Evolutionary conservation across 2,113 vertebrate species (phyloP), one percentile per base, ranked within the genome.

Genomic region (Sciurus niger): DNA sequence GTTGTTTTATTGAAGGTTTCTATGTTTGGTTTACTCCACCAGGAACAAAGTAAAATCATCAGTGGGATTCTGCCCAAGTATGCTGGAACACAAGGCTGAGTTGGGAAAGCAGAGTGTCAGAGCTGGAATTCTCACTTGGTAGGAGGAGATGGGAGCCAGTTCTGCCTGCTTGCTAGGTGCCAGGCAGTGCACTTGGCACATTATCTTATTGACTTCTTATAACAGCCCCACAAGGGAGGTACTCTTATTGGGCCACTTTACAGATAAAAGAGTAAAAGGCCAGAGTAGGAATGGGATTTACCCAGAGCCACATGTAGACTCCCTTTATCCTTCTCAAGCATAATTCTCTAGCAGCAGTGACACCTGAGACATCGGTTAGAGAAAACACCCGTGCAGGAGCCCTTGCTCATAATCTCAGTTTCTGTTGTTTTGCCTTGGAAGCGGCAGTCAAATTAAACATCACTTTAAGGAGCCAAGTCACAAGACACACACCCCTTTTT

Each of bases 371-470:
- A 32, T 70, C 14, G 14, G n/a, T 30, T 12, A 63, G 8, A 17
- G 72, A 25, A 20, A 77, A 77, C 30, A 53, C 88, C 74, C 53
- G n/a, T 40, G 37, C 16, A 55, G 51, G 46, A 48, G 94, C 73
- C 74, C 88, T 91, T 80, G 48, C 34, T 93, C 87, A 65, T 84
- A 14, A 32, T n/a, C 28, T 65, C 40, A 28, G 32, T 28, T 53
- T 90, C 51, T 85, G 68, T 76, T 1, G 0, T 76, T 97, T 68
- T 79, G 63, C 58, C 6, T 90, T 34, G 96, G 70, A 32, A 25
- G 85, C 95, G 73, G 16, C 48, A 94, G 8, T 70, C 86, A 67
- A 93, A 93, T 97, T 84, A 78, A 18, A 76, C 88, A 34, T 92
- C 53, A 76, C 65, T 93, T 84, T 89, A 87, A 97, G 78, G 65